phyloP scores from a whole-genome alignment of 2,113 vertebrate genomes.

The Carassius carassius region DNA sequence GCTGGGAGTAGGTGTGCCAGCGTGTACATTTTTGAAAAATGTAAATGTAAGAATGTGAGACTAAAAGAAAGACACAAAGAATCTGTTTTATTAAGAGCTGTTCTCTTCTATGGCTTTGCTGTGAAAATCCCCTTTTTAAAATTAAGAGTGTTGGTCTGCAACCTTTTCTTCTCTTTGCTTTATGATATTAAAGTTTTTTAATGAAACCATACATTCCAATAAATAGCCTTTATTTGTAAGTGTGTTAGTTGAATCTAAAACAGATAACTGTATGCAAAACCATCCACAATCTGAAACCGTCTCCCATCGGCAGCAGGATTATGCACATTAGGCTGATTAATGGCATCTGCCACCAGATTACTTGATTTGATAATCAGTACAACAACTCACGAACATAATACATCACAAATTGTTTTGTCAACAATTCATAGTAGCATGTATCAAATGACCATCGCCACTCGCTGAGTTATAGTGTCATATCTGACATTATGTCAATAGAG shows the following conservation, averaged over 20 bases:
- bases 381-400: constrained; percentile 80
- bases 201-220: not conserved
- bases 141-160: too few relatives aligned
- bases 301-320: constrained; percentile 35
- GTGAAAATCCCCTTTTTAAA: not conserved
- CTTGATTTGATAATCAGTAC: constrained; percentile 83
- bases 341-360: constrained; percentile 77
- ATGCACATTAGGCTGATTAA: constrained; percentile 78
- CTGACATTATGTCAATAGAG: constrained; percentile 82
- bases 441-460: constrained; percentile 80
- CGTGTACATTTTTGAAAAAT: not conserved
- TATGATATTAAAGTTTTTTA: too few relatives aligned
- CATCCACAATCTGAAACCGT: constrained; percentile 46
- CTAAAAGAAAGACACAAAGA: too few relatives aligned
- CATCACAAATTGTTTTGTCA: constrained; percentile 86
- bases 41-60: not conserved
- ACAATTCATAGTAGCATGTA: constrained; percentile 83
- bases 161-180: not conserved
- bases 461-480: constrained; percentile 82
- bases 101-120: not conserved
- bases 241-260: not conserved
- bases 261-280: constrained; percentile 43
- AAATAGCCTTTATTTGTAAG: not conserved
- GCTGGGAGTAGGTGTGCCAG: not conserved
- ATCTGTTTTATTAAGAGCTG: too few relatives aligned